Evolutionary conservation across 1,140 invertebrate genomes (phyloP), one percentile per base, ranked within the genome.

Genomic region (Drepana arcuata): DNA sequence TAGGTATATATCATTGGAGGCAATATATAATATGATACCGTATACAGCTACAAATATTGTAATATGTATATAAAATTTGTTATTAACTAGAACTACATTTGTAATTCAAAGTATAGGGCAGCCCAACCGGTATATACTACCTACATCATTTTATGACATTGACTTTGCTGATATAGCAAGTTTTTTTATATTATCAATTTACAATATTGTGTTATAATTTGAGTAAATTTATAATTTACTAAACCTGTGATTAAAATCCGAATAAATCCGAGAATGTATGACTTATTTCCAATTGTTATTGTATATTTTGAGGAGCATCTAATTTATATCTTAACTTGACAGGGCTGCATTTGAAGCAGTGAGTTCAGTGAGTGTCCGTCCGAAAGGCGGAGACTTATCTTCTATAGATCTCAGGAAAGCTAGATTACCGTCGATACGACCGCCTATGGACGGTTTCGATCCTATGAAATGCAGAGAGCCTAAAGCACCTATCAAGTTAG

Each of bases 341-440:
- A 35, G 33, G 33, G 33, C 33, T 2, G 33, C 33, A 4, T 35
- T 35, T 10, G 33, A 35, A 15, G n/a, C n/a, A 15, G 24, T 35
- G 9, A 35, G 33, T 9, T 7, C 2, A 21, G 4, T 35, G 9
- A 16, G 2, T 7, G 2, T 26, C 11, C 10, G 13, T 10, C 23
- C 13, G 25, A 2, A 11, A 11, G 2, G 16, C 9, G 2, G 10
- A 2, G 12, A 10, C 6, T n/a, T n/a, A n/a, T 15, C 33, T 15
- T 18, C 14, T 14, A 1, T 1, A 21, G 13, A n/a, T 26, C 25
- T 18, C 24, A 14, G 9, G 1, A n/a, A 1, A 2, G 2, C 23
- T 3, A 24, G 33, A 26, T 10, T 26, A 10, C n/a, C 24, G 2
- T 26, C 4, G 4, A 10, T 6, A 10, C 4, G 6, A 26, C 2